Evolutionary conservation across 1,140 invertebrate genomes (phyloP), one percentile per base, ranked within the genome.

Genomic region (Bombus soroeensis): DNA sequence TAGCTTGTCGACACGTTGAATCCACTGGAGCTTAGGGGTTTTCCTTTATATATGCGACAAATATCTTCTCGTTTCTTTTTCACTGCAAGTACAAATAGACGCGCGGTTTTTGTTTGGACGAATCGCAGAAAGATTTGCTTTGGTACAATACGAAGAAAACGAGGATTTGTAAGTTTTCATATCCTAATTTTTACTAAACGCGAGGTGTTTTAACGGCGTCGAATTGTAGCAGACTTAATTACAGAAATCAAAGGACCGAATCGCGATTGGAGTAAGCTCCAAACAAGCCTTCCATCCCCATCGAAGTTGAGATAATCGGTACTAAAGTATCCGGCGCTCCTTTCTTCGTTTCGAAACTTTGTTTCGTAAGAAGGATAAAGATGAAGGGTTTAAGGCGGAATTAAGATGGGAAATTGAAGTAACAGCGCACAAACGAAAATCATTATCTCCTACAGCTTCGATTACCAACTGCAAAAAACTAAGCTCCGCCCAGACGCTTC

Each of bases 351-450:
- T 18, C 9, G 37, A 39, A 78, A 78, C 75, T 78, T 78, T 78
- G 75, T 78, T 78, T 66, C 75, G 57, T 78, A 78, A 78, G 75
- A 78, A 37, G 75, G 75, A 78, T 78, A 41, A 78, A 78, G 75
- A 78, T 41, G 59, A 64, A 32, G 59, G 37, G 28, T n/a, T 64
- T 41, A 64, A 64, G 37, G 18, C 37, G 57, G 57, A 78, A 78
- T 78, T 78, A 78, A 78, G 75, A 62, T 25, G 37, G 34, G 57
- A 64, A 78, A 78, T 32, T 64, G n/a, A 78, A 77, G 75, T 59
- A 62, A 77, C 43, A 34, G 41, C 72, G 47, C 32, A 25, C 57
- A 78, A 78, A 78, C 75, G 41, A 57, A 78, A 78, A 78, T 62
- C 37, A 13, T 66, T 78, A 59, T 62, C 53, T 32, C 13, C 47